Evolutionary conservation across 2,113 vertebrate genomes (phyloP).

Genomic region (Phycodurus eques): DNA sequence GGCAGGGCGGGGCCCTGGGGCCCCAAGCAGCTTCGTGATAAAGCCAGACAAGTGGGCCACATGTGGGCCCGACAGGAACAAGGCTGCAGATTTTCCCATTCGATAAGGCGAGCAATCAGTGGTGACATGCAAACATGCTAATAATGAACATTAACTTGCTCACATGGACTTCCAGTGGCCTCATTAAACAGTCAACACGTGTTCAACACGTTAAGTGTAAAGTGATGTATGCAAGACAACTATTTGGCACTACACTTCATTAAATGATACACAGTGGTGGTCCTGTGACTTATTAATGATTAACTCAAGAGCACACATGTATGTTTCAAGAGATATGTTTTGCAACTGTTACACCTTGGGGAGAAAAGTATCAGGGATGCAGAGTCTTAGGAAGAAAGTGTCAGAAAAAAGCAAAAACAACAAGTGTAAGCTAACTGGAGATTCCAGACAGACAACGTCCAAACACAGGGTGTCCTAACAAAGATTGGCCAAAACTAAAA

Average conservation of each 20-base stretch:
- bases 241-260: too few relatives aligned
- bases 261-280: too few relatives aligned
- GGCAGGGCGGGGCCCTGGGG: conserved; percentile 43
- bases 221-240: too few relatives aligned
- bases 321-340: too few relatives aligned
- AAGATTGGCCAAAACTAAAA: background rate
- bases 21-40: conserved; percentile 47
- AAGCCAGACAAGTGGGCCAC: conserved; percentile 50
- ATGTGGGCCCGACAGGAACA: conserved; percentile 53
- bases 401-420: background rate
- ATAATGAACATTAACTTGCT: conserved; percentile 1
- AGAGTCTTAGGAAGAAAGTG: too few relatives aligned
- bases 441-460: background rate
- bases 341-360: too few relatives aligned
- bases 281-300: too few relatives aligned
- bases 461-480: background rate
- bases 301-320: too few relatives aligned
- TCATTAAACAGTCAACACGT: background rate
- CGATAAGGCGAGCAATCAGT: conserved; percentile 53
- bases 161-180: background rate
- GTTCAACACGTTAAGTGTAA: background rate
- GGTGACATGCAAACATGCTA: conserved; percentile 15
- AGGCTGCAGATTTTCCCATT: conserved; percentile 70
- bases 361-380: too few relatives aligned
- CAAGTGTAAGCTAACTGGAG: background rate